These are phyloP conservation scores for Timandra comae DNA, from an alignment of 2,888 invertebrate genomes.

Conservation along the genomic window DNA sequence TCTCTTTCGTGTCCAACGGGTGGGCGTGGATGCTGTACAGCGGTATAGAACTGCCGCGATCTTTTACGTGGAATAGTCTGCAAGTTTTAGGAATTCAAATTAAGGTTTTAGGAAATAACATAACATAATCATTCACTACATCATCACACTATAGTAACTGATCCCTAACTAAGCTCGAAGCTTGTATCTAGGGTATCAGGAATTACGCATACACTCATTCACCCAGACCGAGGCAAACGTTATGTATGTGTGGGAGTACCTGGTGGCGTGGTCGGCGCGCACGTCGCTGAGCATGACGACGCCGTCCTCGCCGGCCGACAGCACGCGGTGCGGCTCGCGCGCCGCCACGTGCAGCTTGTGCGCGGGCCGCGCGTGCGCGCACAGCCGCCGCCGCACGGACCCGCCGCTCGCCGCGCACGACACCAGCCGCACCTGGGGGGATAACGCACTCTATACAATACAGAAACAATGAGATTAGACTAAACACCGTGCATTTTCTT, in stretches of 20 bases:
- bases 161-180: too few species aligned
- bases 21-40: conserved; percentile 92
- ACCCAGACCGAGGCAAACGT: too few species aligned
- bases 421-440: conserved; percentile 73
- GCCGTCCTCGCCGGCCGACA: conserved; percentile 94
- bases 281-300: conserved; percentile 89
- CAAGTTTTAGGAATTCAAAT: too few species aligned
- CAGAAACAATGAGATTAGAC: too few species aligned
- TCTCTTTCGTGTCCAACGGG: conserved; percentile 85
- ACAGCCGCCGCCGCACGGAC: conserved; percentile 78
- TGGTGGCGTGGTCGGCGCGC: conserved; percentile 79
- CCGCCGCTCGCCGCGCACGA: conserved; percentile 75
- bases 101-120: too few species aligned
- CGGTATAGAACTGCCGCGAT: conserved; percentile 79
- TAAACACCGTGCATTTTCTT: too few species aligned
- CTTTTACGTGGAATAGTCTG: conserved; percentile 77
- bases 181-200: too few species aligned
- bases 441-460: too few species aligned
- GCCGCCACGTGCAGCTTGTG: conserved; percentile 89
- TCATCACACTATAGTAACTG: too few species aligned
- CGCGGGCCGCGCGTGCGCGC: conserved; percentile 85
- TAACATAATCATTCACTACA: too few species aligned
- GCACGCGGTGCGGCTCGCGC: conserved; percentile 84
- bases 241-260: conserved; percentile 27
- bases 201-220: too few species aligned